Conservation (phyloP, 2,888 invertebrate species). For the Tinea semifulvella region DNA sequence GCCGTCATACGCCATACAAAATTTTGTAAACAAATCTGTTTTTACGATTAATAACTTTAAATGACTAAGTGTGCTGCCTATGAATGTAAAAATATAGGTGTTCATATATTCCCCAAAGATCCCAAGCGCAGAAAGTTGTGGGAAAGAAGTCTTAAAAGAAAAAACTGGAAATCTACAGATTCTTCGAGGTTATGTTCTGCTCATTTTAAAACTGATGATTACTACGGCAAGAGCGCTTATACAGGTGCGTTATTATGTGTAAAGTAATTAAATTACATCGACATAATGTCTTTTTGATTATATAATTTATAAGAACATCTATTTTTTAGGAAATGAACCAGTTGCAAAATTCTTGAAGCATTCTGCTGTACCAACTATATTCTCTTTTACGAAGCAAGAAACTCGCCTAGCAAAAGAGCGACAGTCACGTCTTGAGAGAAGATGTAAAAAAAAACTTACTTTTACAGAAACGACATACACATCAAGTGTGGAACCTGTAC, state of each 20-base stretch:
- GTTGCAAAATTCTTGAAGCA: background rate
- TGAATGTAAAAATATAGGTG: constrained; percentile 80
- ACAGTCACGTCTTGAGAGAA: background rate
- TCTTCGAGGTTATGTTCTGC: constrained; percentile 1
- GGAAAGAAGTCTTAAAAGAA: background rate
- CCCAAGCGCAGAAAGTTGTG: constrained; percentile 21
- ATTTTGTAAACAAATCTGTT: no score
- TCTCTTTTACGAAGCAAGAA: background rate
- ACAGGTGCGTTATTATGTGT: background rate
- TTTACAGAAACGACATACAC: no score
- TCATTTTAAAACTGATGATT: constrained; percentile 6
- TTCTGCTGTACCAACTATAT: background rate
- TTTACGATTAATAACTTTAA: background rate
- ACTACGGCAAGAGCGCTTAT: background rate
- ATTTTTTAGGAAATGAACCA: background rate
- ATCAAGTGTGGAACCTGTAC: no score
- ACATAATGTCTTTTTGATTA: no score
- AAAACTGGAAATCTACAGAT: background rate
- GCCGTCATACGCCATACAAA: no score
- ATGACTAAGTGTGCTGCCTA: constrained; percentile 6
- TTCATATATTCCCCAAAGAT: constrained; percentile 66
- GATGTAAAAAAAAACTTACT: background rate
- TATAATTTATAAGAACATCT: background rate
- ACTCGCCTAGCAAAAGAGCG: background rate
- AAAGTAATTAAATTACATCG: no score